A percentile compares a stretch with the other conserved stretches of the same genome.
phyloP scores from a whole-genome alignment of 1,140 invertebrate genomes.

The Meteorus sp. region DNA sequence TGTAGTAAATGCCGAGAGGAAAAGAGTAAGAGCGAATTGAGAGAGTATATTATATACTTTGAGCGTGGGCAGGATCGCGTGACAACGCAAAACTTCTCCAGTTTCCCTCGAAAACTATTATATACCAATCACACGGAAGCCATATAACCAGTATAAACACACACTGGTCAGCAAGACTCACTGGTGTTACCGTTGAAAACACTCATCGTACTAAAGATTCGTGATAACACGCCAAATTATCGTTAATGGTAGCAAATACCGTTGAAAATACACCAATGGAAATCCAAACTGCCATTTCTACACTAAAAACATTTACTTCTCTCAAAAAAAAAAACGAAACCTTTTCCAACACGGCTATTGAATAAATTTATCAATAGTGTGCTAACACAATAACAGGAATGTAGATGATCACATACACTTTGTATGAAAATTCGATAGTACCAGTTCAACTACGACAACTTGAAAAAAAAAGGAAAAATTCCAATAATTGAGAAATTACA shows the following conservation, averaged over 20 bases:
- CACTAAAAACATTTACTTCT: not conserved
- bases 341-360: not conserved
- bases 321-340: not conserved
- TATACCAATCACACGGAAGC: conserved; percentile 19
- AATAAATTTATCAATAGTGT: too few species aligned
- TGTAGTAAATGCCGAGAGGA: not conserved
- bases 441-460: too few species aligned
- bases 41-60: too few species aligned
- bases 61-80: conserved; percentile 28
- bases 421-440: too few species aligned
- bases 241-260: conserved; percentile 20
- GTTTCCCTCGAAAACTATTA: conserved; percentile 27
- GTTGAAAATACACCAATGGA: conserved; percentile 10
- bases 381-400: too few species aligned
- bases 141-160: conserved; percentile 6
- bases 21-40: not conserved
- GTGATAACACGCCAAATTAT: conserved; percentile 24
- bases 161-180: not conserved
- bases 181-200: not conserved
- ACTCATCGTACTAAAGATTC: conserved; percentile 10
- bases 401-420: too few species aligned
- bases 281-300: not conserved
- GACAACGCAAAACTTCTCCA: conserved; percentile 21
- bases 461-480: too few species aligned
- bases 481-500: too few species aligned